Evolutionary conservation across 2,113 vertebrate species (phyloP).

Genomic region (Macrotus californicus): DNA sequence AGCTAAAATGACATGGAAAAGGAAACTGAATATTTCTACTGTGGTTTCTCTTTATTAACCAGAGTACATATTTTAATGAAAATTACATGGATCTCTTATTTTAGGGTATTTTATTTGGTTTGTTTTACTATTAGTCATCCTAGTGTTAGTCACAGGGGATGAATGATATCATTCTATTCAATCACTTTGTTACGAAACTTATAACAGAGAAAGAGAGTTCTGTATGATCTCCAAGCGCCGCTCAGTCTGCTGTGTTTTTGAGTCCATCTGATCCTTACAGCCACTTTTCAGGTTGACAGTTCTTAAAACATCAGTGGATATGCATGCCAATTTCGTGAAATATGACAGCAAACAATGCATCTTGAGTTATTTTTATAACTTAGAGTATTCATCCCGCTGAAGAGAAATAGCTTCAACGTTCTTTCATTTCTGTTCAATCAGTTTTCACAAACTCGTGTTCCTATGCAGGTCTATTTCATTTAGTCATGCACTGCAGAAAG

Average conservation of each 20-base stretch:
- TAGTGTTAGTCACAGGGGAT: constrained; percentile 26
- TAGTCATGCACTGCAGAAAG: constrained; percentile 38
- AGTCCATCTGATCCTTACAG: constrained; percentile 28
- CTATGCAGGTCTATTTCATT: constrained; percentile 32
- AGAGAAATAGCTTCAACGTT: constrained; percentile 28
- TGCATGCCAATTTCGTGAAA: constrained; percentile 35
- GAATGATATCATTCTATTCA: constrained; percentile 2
- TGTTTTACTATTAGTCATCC: neutral
- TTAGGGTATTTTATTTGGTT: constrained; percentile 21
- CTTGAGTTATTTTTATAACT: constrained; percentile 41
- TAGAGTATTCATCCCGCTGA: constrained; percentile 19
- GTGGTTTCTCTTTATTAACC: constrained; percentile 12
- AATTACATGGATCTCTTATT: constrained; percentile 25
- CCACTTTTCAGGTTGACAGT: constrained; percentile 33
- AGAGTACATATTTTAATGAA: neutral
- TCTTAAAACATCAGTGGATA: constrained; percentile 51
- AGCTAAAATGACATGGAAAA: constrained; percentile 12
- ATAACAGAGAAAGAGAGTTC: neutral
- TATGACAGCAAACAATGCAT: constrained; percentile 12
- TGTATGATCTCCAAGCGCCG: neutral
- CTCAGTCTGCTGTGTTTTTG: constrained; percentile 12
- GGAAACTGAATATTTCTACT: neutral
- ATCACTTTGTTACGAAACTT: constrained; percentile 4
- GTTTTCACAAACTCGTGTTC: constrained; percentile 46
- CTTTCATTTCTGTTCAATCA: constrained; percentile 58